Evolutionary conservation across 2,113 vertebrate genomes (phyloP), one percentile per base, ranked within the genome.

Genomic region (Puma concolor): DNA sequence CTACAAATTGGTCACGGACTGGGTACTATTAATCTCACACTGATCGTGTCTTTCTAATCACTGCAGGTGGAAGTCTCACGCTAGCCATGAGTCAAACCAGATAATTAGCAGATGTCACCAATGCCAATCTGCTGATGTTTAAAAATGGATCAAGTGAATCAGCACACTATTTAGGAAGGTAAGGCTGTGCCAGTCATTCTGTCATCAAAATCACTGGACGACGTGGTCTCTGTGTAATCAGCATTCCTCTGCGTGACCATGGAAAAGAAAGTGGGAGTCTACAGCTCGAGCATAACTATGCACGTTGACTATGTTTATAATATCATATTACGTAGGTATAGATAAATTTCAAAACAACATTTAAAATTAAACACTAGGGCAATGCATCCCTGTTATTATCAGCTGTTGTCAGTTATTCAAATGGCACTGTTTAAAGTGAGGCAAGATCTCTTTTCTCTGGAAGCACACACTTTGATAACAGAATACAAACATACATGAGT

Each of bases 141-240:
- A 97, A 97, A 98, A 98, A 97, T 71, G 94, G 97, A 97, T 91
- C 54, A 63, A 96, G 77, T 97, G 94, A 97, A 60, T 98, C 97
- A 98, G 94, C 77, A 48, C 91, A 85, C 88, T 96, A 96, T 97
- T 98, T 94, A 96, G 90, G 92, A 96, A 96, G 67, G 81, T 33
- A 77, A 94, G 64, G 0, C 52, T 77, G 25, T 88, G 93, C 80
- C 97, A 96, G 8, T 48, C 50, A 38, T 90, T 96, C 91, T 90
- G 77, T 93, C 60, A 77, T 91, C 81, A 50, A 84, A 67, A 87
- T 54, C 50, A 72, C 95, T 54, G 77, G 79, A 76, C 64, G 83
- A 7, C 36, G 41, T 63, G 84, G 60, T 50, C 36, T 54, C 1
- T 94, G 81, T 88, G 85, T 96, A 93, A 92, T 91, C 48, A 44